These are phyloP conservation scores for Pseudoips prasinana DNA, from an alignment of 2,888 invertebrate species.

Conservation along the genomic window DNA sequence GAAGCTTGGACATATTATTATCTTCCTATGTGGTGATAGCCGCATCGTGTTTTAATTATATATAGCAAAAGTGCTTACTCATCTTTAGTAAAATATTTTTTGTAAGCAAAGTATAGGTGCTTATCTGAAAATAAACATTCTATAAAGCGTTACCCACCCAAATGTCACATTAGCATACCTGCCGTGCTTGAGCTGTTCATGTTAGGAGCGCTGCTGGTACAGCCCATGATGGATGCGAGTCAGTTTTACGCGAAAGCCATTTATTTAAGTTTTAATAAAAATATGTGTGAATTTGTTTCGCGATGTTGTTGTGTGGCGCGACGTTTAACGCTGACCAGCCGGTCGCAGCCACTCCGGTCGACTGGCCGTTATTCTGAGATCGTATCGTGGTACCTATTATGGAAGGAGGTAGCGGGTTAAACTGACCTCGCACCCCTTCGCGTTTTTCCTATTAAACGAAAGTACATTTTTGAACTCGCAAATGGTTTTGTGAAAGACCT, in stretches of 20 bases:
- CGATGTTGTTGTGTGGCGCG: conserved; percentile 24
- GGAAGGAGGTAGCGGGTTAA: conserved; percentile 73
- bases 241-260: conserved; percentile 33
- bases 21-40: too few relatives aligned
- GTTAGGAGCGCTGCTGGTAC: conserved; percentile 71
- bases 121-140: conserved; percentile 1
- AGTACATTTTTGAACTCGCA: conserved; percentile 67
- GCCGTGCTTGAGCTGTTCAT: conserved; percentile 51
- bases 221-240: conserved; percentile 61
- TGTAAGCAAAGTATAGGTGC: too few relatives aligned
- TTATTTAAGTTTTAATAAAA: conserved; percentile 11
- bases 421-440: conserved; percentile 80
- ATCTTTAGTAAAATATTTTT: too few relatives aligned
- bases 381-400: conserved; percentile 73
- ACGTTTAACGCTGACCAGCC: conserved; percentile 46
- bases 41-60: too few relatives aligned
- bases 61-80: too few relatives aligned
- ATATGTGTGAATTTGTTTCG: conserved; percentile 17
- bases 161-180: conserved; percentile 49
- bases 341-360: conserved; percentile 53
- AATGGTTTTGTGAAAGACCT: conserved; percentile 53
- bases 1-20: too few relatives aligned
- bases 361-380: conserved; percentile 57
- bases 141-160: conserved; percentile 17
- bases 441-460: conserved; percentile 77